These are phyloP conservation scores for Phalacrocorax pelagicus DNA, from an alignment of 2,113 vertebrate species.

Conservation along the genomic window DNA sequence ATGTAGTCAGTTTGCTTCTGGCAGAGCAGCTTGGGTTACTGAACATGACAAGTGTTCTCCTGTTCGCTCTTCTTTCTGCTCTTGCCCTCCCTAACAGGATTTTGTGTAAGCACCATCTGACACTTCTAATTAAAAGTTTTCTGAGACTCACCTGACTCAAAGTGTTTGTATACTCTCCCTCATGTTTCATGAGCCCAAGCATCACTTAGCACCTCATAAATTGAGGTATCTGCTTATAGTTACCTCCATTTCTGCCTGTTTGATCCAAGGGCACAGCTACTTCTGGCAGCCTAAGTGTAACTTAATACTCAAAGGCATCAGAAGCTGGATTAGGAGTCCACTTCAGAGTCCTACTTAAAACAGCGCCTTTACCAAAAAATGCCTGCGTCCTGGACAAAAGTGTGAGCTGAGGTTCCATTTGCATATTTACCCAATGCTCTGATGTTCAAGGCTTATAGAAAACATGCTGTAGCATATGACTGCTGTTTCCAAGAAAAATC, in stretches of 20 bases:
- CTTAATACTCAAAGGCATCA: not conserved
- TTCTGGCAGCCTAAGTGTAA: not conserved
- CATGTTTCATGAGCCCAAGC: not conserved
- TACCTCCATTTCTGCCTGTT: not conserved
- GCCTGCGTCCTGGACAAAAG: not conserved
- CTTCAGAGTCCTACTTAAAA: not conserved
- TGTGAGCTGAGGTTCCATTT: not conserved
- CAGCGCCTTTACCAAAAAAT: not conserved
- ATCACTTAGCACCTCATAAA: not conserved
- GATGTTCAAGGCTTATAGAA: not conserved
- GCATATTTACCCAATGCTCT: not conserved
- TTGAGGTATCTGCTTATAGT: not conserved
- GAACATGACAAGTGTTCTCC: not conserved
- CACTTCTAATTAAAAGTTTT: not conserved
- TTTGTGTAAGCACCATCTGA: not conserved
- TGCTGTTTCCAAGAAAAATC: not conserved
- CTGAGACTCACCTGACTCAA: not conserved
- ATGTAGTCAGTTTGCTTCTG: not conserved
- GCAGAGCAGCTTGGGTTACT: not conserved
- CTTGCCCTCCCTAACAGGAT: not conserved
- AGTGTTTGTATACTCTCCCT: not conserved
- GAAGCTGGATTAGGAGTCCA: not conserved
- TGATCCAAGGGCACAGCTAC: not conserved
- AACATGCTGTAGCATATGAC: not conserved
- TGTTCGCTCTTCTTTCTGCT: not conserved